These are phyloP conservation scores for Pyrochroa serraticornis DNA, from an alignment of 2,888 invertebrate species.

Conservation along the genomic window DNA sequence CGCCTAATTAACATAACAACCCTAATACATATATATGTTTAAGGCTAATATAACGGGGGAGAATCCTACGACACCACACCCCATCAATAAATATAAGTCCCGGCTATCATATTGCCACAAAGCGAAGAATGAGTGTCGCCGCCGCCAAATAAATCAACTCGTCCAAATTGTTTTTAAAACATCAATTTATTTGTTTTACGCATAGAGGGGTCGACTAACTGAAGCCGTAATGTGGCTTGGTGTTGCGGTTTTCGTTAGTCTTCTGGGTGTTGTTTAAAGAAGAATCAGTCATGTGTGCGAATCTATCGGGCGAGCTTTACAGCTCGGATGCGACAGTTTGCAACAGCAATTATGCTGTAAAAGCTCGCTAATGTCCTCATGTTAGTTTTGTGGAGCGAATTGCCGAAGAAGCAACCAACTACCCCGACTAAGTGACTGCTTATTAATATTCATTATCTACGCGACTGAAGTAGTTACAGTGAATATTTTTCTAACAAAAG, in stretches of 20 bases:
- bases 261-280: not conserved
- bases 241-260: no score
- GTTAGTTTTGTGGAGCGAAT: conserved; percentile 42
- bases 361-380: conserved; percentile 41
- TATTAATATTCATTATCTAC: conserved; percentile 7
- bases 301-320: conserved; percentile 43
- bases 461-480: not conserved
- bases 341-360: conserved; percentile 49
- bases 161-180: no score
- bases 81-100: conserved; percentile 42
- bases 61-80: conserved; percentile 40
- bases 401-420: conserved; percentile 2
- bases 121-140: no score
- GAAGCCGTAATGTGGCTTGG: no score
- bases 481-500: not conserved
- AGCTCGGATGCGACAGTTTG: conserved; percentile 51
- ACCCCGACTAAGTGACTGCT: conserved; percentile 5
- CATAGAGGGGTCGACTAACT: no score
- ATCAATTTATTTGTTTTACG: no score
- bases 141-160: no score
- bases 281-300: conserved; percentile 40
- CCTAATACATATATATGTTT: conserved; percentile 49
- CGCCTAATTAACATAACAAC: conserved; percentile 34
- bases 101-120: conserved; percentile 13
- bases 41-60: conserved; percentile 42